Evolutionary conservation across 53 echinoderm and acorn worm genomes (phyloP), one percentile per base, ranked within the genome.

Genomic region (Henricia sp.): DNA sequence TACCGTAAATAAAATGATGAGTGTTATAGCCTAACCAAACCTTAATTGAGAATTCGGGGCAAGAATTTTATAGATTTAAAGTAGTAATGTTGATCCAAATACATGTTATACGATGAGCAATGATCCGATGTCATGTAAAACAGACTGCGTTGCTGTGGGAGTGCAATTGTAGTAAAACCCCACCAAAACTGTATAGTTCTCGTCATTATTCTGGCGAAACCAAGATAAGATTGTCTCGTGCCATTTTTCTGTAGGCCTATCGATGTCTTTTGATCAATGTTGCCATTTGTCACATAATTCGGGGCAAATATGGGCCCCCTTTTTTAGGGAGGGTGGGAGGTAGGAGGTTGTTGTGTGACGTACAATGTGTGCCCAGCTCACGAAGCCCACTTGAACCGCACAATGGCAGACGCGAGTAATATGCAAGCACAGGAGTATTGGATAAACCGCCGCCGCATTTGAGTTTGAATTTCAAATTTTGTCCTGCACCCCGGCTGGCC

Each of bases 241-340:
- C 19, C 29, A 76, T 76, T 59, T 57, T 58, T 76, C 32, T 38
- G 40, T n/a, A 40, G 41, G 26, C 10, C 76, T 40, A 58, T 76
- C 59, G 46, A 76, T 76, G 58, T 28, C n/a, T n/a, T n/a, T n/a
- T n/a, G n/a, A n/a, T n/a, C n/a, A n/a, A n/a, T n/a, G n/a, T n/a
- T n/a, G n/a, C n/a, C n/a, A n/a, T n/a, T n/a, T n/a, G n/a, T n/a
- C n/a, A n/a, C n/a, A n/a, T n/a, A n/a, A n/a, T n/a, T 76, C 37
- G 16, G 3, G 25, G 2, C 16, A 54, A 74, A 70, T 48, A n/a
- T n/a, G 14, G 46, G 2, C 19, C 3, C 12, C 12, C 17, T 38
- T 66, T 36, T 2, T 36, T 17, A 66, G 29, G 48, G 48, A 48
- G 9, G 70, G 48, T n/a, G 70, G 48, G 9, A 2, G 46, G 27